A percentile compares a stretch with the other conserved stretches of the same genome.
Conservation (phyloP, 2,888 invertebrate genomes). For the Yponomeuta sedellus region DNA sequence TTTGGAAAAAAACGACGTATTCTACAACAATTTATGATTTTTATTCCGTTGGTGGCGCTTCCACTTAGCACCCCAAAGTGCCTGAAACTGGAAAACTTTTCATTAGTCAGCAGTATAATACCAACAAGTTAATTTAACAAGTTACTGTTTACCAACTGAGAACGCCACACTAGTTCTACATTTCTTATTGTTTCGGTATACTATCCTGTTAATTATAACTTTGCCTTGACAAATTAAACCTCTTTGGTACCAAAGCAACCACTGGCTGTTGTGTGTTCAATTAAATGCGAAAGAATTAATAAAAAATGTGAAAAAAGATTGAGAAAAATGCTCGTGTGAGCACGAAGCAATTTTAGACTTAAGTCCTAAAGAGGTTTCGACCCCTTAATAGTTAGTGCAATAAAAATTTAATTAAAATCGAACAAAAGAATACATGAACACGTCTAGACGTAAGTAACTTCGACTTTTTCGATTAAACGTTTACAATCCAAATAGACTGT, state of each 20-base stretch:
- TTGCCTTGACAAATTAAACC: background rate
- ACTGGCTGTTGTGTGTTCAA: slow-evolving; percentile 38
- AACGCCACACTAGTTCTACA: no score
- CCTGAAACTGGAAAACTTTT: no score
- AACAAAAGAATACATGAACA: slow-evolving; percentile 27
- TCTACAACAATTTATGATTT: no score
- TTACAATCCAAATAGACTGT: slow-evolving; percentile 73
- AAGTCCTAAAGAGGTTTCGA: slow-evolving; percentile 29
- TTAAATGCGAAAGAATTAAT: slow-evolving; percentile 23
- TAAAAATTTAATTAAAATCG: slow-evolving; percentile 5
- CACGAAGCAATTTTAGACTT: slow-evolving; percentile 58
- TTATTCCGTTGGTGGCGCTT: no score
- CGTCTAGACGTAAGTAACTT: slow-evolving; percentile 49
- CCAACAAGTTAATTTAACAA: no score
- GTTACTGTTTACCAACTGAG: no score
- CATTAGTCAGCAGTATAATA: no score
- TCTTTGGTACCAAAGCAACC: slow-evolving; percentile 16
- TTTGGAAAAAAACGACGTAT: no score
- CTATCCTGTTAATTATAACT: no score
- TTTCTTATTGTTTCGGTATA: no score
- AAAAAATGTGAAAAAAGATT: slow-evolving; percentile 20
- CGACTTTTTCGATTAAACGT: slow-evolving; percentile 63
- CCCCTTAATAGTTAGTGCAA: slow-evolving; percentile 45
- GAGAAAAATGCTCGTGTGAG: slow-evolving; percentile 30
- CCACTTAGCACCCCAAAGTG: no score